Evolutionary conservation across 1,140 invertebrate genomes (phyloP).

Genomic region (Eupeodes corollae): DNA sequence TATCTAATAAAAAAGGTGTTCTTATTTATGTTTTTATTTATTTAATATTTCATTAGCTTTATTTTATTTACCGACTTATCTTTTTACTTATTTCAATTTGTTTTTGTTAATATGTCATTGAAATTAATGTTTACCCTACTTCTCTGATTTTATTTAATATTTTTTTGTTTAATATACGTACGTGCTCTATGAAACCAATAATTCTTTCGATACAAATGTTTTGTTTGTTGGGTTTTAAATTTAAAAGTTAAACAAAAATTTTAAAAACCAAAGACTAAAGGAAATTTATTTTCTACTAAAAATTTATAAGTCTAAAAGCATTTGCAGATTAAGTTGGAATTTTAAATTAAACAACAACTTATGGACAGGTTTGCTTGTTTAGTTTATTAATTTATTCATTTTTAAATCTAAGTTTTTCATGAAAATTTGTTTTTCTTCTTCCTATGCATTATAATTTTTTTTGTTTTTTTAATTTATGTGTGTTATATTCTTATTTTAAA

Average conservation of each 20-base stretch:
- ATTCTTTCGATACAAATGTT: conserved; percentile 17
- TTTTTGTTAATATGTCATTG: too few relatives aligned
- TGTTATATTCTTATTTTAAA: too few relatives aligned
- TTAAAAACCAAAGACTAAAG: too few relatives aligned
- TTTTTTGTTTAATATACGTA: conserved; percentile 33
- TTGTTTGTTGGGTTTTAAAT: conserved; percentile 8
- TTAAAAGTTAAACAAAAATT: too few relatives aligned
- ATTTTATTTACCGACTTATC: too few relatives aligned
- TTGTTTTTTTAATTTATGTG: conserved; percentile 10
- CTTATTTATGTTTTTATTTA: too few relatives aligned
- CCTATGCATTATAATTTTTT: conserved; percentile 21
- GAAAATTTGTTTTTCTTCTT: conserved; percentile 14
- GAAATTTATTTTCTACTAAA: too few relatives aligned
- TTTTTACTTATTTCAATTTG: conserved; percentile 8
- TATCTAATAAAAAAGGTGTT: too few relatives aligned
- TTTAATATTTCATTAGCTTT: too few relatives aligned
- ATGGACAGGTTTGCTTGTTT: background rate
- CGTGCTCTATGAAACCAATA: conserved; percentile 39
- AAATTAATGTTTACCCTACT: conserved; percentile 16
- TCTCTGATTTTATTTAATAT: conserved; percentile 7
- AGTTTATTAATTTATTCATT: conserved; percentile 1
- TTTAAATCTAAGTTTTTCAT: conserved; percentile 8
- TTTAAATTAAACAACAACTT: background rate
- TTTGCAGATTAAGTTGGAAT: too few relatives aligned
- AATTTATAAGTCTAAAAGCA: too few relatives aligned